phyloP scores from a whole-genome alignment of 2,797 vertebrate species.

The Echeneis naucrates region DNA sequence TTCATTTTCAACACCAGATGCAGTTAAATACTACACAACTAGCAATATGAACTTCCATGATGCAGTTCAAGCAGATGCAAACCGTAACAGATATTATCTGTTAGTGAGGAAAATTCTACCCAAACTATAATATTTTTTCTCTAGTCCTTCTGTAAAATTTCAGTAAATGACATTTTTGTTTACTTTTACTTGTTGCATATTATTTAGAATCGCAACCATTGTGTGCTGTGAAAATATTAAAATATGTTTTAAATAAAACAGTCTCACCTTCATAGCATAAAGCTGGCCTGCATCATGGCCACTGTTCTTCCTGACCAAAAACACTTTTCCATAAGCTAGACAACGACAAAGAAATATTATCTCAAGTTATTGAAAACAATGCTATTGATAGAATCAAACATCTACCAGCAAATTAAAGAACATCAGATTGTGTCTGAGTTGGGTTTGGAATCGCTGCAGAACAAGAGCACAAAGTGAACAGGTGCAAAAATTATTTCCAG shows the following conservation, averaged over 20 bases:
- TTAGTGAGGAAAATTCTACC: not conserved
- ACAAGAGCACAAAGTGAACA: slow-evolving; percentile 8
- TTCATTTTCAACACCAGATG: not conserved
- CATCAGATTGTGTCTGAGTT: not conserved
- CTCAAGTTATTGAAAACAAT: slow-evolving; percentile 4
- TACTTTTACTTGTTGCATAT: not conserved
- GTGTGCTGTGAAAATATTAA: not conserved
- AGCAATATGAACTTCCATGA: not conserved
- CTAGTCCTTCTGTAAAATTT: not conserved
- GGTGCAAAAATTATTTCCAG: not conserved
- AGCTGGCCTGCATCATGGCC: slow-evolving; percentile 91
- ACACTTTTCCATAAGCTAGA: slow-evolving; percentile 95
- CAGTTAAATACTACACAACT: not conserved
- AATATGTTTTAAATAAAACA: not conserved
- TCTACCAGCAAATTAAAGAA: slow-evolving; percentile 3
- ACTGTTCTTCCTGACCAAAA: slow-evolving; percentile 92
- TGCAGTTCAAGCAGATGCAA: not conserved
- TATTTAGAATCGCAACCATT: not conserved
- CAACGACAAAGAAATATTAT: slow-evolving; percentile 47
- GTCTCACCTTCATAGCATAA: slow-evolving; percentile 93
- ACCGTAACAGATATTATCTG: not conserved
- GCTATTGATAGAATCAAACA: not conserved
- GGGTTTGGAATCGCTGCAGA: not conserved
- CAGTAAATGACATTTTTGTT: not conserved
- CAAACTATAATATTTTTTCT: not conserved